Conservation (phyloP, 2,888 invertebrate genomes). For the Torymus aiolomorphi region DNA sequence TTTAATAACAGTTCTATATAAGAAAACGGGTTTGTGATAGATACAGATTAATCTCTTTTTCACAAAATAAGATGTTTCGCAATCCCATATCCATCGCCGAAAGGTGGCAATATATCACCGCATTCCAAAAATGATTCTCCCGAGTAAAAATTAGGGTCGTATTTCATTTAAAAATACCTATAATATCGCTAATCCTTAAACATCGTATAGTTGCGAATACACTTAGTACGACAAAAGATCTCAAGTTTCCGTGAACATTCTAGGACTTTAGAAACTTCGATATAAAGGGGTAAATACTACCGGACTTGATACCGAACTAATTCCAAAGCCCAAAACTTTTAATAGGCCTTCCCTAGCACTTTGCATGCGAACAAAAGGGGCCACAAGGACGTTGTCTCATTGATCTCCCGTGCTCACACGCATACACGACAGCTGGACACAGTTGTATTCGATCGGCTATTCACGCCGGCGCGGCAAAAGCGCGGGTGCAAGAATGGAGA, state of each 20-base stretch:
- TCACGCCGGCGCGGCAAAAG: neutral
- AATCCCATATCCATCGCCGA: slow-evolving; percentile 4
- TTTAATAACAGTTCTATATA: slow-evolving; percentile 15
- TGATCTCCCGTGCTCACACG: neutral
- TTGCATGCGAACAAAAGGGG: slow-evolving; percentile 28
- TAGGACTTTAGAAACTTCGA: neutral
- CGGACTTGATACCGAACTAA: slow-evolving; percentile 22
- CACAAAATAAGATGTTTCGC: slow-evolving; percentile 20
- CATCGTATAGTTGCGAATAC: neutral
- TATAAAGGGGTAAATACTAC: slow-evolving; percentile 27
- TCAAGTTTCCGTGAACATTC: neutral
- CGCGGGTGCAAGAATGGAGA: neutral
- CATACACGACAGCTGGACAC: slow-evolving; percentile 29
- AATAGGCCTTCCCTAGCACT: slow-evolving; percentile 1
- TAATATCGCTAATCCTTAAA: neutral
- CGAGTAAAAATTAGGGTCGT: neutral
- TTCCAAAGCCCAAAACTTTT: slow-evolving; percentile 35
- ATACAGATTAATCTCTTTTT: slow-evolving; percentile 5
- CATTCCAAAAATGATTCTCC: neutral
- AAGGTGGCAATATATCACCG: slow-evolving; percentile 1
- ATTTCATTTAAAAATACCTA: neutral
- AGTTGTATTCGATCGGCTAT: slow-evolving; percentile 1
- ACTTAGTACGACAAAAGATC: neutral
- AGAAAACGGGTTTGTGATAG: slow-evolving; percentile 8
- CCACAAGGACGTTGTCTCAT: slow-evolving; percentile 15